Base-by-base conservation (phyloP, 2,888 invertebrate species). In the Mimumesa dahlbomi region DNA sequence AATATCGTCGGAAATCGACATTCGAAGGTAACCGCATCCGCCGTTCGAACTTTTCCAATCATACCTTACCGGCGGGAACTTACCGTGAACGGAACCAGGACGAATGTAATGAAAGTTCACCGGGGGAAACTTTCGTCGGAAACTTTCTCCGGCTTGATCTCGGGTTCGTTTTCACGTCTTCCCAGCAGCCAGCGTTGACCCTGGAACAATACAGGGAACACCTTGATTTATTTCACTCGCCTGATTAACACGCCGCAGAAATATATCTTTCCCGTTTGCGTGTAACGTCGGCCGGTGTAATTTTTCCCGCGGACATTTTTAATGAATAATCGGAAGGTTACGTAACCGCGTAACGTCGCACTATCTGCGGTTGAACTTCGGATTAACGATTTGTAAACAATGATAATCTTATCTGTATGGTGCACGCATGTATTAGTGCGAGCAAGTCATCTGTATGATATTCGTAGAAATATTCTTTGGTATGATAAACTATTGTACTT, bases 21-120 rank as follows among this genome's bases (percentile, higher is more conserved):
- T 71, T 68, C 68, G 70, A 58, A 67, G 75, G 75, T 66, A 79
- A 72, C 69, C 72, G 63, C 34, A 22, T 62, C 38, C 62, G 31
- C 31, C 56, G 64, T 58, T 50, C 58, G 64, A 86, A 86, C 85
- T 86, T 86, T 86, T 86, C 85, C 85, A 86, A 86, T 86, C 86
- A 84, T 84, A 84, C 81, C 82, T 75, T 53, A 7, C 25, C 25
- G 7, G 25, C 14, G 14, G 50, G 43, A n/a, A n/a, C n/a, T n/a
- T n/a, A n/a, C n/a, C n/a, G n/a, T 45, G 52, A 38, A 61, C 54
- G 48, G 77, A 70, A 36, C 56, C 48, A 46, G 25, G 62, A 72
- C 75, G 66, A 62, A 65, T 76, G 81, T 84, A 84, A 86, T 82
- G 82, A 85, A 85, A 86, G 79, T 84, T 84, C 74, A 61, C 66